Conservation (phyloP, 2,888 invertebrate genomes). For the Agrypnus murinus region DNA sequence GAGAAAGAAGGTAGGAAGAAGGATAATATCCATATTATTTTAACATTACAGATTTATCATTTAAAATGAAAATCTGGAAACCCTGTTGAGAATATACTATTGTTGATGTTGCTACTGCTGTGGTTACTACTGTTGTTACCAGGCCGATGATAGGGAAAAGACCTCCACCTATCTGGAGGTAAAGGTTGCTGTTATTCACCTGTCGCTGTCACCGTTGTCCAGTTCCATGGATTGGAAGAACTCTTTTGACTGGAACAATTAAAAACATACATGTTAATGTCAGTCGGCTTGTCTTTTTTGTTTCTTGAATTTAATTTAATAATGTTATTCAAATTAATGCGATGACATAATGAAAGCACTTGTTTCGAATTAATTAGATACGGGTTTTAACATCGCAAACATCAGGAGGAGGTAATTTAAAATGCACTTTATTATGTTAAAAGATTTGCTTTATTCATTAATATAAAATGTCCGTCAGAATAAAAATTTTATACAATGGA, state of each 20-base stretch:
- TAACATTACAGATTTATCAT: conserved; percentile 20
- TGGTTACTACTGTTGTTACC: conserved; percentile 4
- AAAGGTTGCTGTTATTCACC: conserved; percentile 77
- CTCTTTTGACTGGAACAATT: conserved; percentile 75
- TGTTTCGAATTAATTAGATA: too few relatives aligned
- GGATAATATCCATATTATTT: too few relatives aligned
- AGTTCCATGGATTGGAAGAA: conserved; percentile 78
- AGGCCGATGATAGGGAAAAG: conserved; percentile 49
- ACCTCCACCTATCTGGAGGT: conserved; percentile 74
- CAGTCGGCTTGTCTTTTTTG: neutral
- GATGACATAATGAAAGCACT: too few relatives aligned
- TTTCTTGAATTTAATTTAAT: neutral
- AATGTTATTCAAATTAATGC: too few relatives aligned
- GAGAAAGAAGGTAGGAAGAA: neutral
- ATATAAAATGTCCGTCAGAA: too few relatives aligned
- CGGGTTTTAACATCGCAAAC: too few relatives aligned
- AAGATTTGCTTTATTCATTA: too few relatives aligned
- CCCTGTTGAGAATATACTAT: conserved; percentile 40
- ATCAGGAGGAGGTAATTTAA: too few relatives aligned
- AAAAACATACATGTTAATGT: conserved; percentile 32
- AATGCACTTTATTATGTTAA: too few relatives aligned
- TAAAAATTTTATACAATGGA: too few relatives aligned
- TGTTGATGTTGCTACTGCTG: conserved; percentile 6
- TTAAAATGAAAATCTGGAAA: conserved; percentile 49
- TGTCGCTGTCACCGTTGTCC: conserved; percentile 78